phyloP scores from a whole-genome alignment of 1,140 invertebrate species.

The Habropoda laboriosa region DNA sequence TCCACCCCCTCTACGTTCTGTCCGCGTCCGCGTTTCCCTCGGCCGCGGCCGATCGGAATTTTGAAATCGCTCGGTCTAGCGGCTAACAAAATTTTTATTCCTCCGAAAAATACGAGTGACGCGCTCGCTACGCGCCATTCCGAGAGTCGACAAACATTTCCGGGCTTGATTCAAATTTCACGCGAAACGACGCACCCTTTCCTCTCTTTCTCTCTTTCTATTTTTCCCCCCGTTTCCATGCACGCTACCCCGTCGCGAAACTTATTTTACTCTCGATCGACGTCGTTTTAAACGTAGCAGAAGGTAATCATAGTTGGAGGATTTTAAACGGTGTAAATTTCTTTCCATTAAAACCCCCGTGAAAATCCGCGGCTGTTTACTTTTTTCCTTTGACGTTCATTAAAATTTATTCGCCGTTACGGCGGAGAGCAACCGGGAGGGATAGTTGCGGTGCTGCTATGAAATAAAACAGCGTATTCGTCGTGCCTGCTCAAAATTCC shows the following conservation, averaged over 20 bases:
- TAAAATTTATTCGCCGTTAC: conserved; percentile 47
- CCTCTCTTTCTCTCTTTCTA: no score
- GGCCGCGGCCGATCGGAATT: conserved; percentile 62
- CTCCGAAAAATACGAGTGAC: conserved; percentile 30
- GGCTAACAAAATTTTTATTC: conserved; percentile 55
- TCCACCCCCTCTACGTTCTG: conserved; percentile 50
- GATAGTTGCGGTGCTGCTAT: not conserved
- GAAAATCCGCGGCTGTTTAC: not conserved
- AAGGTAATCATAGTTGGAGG: not conserved
- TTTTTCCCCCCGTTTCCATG: not conserved
- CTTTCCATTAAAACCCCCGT: not conserved
- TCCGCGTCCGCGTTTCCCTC: conserved; percentile 46
- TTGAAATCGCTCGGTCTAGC: conserved; percentile 65
- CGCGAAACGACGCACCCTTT: no score
- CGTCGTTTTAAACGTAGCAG: not conserved
- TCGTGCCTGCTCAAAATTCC: conserved; percentile 74
- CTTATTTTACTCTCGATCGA: not conserved
- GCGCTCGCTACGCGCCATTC: not conserved
- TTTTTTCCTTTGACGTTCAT: conserved; percentile 34
- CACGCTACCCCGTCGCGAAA: not conserved
- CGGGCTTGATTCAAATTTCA: not conserved
- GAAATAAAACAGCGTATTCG: conserved; percentile 27
- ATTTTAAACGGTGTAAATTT: not conserved
- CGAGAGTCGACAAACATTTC: conserved; percentile 21
- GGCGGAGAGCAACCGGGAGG: no score